A percentile compares a stretch with the other conserved stretches of the same genome.
Evolutionary conservation across 2,888 invertebrate genomes (phyloP).

Genomic region (Gisinianus flammeolus): DNA sequence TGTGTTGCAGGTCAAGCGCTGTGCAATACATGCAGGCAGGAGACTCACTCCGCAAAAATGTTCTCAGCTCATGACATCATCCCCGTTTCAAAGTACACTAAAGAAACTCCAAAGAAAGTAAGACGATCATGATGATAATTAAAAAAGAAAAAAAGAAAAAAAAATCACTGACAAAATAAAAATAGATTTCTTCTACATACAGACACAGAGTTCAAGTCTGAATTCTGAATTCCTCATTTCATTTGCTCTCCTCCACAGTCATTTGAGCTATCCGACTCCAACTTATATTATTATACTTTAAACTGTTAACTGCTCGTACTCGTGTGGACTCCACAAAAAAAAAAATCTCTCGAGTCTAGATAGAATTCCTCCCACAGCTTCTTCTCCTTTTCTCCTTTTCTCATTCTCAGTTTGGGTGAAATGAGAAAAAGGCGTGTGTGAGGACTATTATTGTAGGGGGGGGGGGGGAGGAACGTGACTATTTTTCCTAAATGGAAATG

Average conservation of each 20-base stretch:
- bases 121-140: constrained; percentile 53
- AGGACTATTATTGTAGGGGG: background rate
- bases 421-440: background rate
- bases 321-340: too few species aligned
- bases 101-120: constrained; percentile 71
- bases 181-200: too few species aligned
- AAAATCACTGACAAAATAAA: too few species aligned
- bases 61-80: constrained; percentile 76
- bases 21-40: constrained; percentile 73
- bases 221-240: too few species aligned
- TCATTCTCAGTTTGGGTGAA: background rate
- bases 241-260: background rate
- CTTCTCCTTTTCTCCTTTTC: too few species aligned
- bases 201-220: too few species aligned
- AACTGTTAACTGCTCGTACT: background rate
- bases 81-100: constrained; percentile 73
- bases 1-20: constrained; percentile 71
- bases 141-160: background rate
- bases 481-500: background rate
- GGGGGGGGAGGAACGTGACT: background rate
- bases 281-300: too few species aligned
- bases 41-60: constrained; percentile 79
- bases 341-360: too few species aligned
- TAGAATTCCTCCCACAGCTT: too few species aligned
- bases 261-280: too few species aligned